These are phyloP conservation scores for Panurus biarmicus DNA, from an alignment of 2,113 vertebrate species.

Conservation along the genomic window DNA sequence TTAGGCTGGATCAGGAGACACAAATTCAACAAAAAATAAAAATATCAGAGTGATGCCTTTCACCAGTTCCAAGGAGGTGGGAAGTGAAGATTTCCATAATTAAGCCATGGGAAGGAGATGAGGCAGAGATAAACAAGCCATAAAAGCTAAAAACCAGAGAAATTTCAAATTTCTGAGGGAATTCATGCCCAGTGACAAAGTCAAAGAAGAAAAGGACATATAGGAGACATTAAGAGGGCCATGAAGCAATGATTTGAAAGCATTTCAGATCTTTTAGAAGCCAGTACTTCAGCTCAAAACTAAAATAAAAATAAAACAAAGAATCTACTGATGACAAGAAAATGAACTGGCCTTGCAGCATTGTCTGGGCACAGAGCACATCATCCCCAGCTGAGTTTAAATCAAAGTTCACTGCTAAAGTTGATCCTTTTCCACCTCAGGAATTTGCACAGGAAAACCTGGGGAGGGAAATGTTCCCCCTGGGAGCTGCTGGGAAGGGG, in stretches of 20 bases:
- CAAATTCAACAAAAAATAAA: background rate
- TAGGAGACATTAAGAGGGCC: background rate
- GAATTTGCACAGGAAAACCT: background rate
- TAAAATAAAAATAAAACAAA: background rate
- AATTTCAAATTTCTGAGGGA: background rate
- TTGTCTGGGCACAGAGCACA: background rate
- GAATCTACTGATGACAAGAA: background rate
- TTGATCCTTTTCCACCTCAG: background rate
- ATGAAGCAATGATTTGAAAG: background rate
- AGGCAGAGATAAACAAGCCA: background rate
- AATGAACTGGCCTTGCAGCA: background rate
- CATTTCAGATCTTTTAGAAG: background rate
- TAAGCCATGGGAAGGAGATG: background rate
- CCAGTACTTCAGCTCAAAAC: background rate
- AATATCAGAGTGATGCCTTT: background rate
- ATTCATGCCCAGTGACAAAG: background rate
- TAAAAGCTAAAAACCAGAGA: background rate
- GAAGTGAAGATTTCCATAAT: background rate
- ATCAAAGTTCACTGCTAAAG: background rate
- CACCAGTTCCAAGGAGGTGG: background rate
- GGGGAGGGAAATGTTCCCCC: rapidly evolving
- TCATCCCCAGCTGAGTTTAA: background rate
- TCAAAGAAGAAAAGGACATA: background rate
- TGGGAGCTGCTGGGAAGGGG: background rate
- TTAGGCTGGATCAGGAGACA: background rate